A percentile compares a stretch with the other conserved stretches of the same genome.
phyloP scores from a whole-genome alignment of 2,113 vertebrate genomes.

The Mesoclemmys tuberculata region DNA sequence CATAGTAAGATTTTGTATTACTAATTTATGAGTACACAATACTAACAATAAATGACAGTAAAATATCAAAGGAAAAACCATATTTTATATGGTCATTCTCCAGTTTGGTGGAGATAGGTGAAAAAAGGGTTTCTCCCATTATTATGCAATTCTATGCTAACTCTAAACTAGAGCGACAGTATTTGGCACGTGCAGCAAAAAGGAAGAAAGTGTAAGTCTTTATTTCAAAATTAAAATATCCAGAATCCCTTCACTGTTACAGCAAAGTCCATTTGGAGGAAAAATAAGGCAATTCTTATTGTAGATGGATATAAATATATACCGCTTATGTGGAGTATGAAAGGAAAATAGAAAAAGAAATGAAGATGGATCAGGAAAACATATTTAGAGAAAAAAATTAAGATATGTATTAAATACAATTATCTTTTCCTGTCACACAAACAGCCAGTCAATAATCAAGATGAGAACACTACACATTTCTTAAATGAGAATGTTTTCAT shows the following conservation, averaged over 20 bases:
- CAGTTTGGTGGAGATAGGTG: neutral
- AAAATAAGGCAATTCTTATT: neutral
- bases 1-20: neutral
- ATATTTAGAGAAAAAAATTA: slow-evolving; percentile 1
- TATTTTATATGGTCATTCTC: neutral
- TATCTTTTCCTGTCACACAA: neutral
- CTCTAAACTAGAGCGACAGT: neutral
- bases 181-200: neutral
- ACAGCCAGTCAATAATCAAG: neutral
- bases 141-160: neutral
- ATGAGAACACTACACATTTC: neutral
- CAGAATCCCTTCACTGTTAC: neutral
- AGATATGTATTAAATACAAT: neutral
- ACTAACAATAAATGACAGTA: neutral
- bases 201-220: neutral
- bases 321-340: neutral
- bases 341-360: neutral
- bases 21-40: neutral
- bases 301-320: neutral
- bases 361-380: neutral
- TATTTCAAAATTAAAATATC: neutral
- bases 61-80: neutral
- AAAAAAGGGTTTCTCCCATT: neutral
- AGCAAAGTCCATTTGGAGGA: neutral
- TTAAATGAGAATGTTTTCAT: neutral